Percentiles rank a stretch among this genome's conserved stretches.
Evolutionary conservation across 1,140 invertebrate genomes (phyloP).

Genomic region (Drosophila setifemur): DNA sequence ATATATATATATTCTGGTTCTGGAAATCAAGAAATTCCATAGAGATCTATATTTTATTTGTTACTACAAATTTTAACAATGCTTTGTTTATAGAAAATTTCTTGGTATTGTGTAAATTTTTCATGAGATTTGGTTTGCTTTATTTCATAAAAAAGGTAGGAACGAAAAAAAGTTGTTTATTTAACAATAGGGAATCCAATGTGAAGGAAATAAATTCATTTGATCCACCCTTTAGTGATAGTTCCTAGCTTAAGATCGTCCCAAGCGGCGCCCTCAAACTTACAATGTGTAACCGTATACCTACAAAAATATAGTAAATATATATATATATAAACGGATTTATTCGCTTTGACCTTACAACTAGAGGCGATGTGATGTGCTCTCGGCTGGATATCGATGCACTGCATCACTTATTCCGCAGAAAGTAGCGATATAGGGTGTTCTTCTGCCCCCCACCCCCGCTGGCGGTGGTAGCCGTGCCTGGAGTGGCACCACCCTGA

Average conservation of each 20-base stretch:
- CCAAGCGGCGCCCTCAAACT: background rate
- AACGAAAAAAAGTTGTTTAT: no score
- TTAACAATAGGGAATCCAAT: no score
- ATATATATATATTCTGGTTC: no score
- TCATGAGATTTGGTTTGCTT: background rate
- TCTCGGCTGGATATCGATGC: background rate
- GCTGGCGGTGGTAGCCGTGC: conserved; percentile 24
- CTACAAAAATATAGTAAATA: conserved; percentile 57
- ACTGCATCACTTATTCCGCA: conserved; percentile 84
- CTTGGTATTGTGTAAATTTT: no score
- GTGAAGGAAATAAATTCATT: no score
- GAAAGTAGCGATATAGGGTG: conserved; percentile 86
- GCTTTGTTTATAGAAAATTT: no score
- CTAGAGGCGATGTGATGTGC: conserved; percentile 20
- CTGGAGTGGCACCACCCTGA: conserved; percentile 11
- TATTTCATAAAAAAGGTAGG: no score
- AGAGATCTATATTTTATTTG: no score
- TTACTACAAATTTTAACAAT: no score
- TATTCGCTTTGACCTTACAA: conserved; percentile 25
- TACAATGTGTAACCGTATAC: conserved; percentile 42
- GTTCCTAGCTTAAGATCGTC: conserved; percentile 20
- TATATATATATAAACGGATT: conserved; percentile 25
- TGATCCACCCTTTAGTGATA: background rate
- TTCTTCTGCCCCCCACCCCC: conserved; percentile 78
- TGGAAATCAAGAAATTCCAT: no score